Conservation (phyloP, 2,113 vertebrate genomes). For the Tachycineta bicolor region DNA sequence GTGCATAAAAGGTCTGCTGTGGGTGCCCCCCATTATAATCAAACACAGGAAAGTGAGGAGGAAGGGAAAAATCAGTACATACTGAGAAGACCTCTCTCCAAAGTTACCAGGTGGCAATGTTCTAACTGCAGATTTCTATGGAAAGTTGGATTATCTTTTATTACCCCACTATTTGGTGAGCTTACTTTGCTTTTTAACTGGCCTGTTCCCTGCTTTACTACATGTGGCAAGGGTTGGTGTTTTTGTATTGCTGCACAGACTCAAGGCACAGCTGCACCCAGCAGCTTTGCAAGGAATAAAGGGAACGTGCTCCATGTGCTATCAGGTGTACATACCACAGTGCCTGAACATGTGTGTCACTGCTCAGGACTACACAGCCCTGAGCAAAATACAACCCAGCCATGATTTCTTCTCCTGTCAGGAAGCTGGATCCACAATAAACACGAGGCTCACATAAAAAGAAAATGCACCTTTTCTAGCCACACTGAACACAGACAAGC, state of each 20-base stretch:
- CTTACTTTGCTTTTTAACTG: background rate
- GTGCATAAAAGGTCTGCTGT: background rate
- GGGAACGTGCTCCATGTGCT: fast-evolving
- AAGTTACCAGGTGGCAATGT: background rate
- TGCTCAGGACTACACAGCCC: background rate
- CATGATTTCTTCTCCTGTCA: background rate
- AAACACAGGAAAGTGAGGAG: background rate
- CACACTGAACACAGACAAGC: background rate
- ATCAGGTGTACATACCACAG: background rate
- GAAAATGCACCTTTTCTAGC: background rate
- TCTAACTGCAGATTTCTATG: background rate
- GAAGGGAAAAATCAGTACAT: background rate
- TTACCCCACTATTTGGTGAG: background rate
- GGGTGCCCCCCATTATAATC: background rate
- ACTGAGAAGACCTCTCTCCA: background rate
- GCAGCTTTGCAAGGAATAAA: background rate
- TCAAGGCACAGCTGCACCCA: background rate
- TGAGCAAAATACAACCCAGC: background rate
- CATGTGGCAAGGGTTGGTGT: fast-evolving
- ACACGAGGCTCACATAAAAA: background rate
- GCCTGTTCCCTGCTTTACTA: background rate
- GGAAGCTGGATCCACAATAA: background rate
- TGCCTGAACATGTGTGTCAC: background rate
- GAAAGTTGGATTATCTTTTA: background rate
- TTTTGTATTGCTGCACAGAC: background rate